Evolutionary conservation across 2,888 invertebrate species (phyloP).

Genomic region (Oegoconia quadripuncta): DNA sequence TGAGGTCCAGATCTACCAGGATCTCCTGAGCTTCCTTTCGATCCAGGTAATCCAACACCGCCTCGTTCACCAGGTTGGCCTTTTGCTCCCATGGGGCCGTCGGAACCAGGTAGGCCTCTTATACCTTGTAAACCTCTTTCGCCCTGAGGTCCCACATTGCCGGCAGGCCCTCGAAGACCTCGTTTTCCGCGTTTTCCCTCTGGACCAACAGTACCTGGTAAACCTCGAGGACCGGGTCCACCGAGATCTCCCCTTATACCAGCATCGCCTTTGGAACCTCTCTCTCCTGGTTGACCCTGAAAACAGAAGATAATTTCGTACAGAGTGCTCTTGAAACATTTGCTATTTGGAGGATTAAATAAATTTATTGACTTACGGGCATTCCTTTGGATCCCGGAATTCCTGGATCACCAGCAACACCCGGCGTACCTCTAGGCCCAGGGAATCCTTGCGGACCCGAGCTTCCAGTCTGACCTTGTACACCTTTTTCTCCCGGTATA

Average conservation of each 20-base stretch:
- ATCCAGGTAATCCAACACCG: constrained; percentile 63
- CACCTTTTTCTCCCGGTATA: constrained; percentile 88
- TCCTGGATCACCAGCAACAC: constrained; percentile 85
- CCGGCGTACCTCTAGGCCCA: constrained; percentile 88
- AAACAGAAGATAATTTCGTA: constrained; percentile 11
- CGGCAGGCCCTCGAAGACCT: constrained; percentile 87
- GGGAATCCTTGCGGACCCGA: constrained; percentile 90
- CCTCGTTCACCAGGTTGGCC: constrained; percentile 87
- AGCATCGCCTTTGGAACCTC: constrained; percentile 88
- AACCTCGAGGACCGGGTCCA: constrained; percentile 84
- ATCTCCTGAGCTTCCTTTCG: constrained; percentile 82
- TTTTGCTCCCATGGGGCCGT: constrained; percentile 87
- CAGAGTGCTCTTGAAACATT: neutral
- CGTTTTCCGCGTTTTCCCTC: constrained; percentile 91
- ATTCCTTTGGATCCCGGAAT: constrained; percentile 87
- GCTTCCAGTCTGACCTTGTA: constrained; percentile 84
- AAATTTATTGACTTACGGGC: constrained; percentile 61
- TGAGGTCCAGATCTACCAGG: constrained; percentile 83
- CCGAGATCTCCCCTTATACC: constrained; percentile 89
- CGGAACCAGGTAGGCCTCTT: constrained; percentile 86
- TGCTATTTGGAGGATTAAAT: neutral
- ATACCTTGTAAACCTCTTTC: constrained; percentile 84
- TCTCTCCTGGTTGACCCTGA: constrained; percentile 87
- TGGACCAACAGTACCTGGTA: constrained; percentile 85
- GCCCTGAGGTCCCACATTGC: constrained; percentile 84